Evolutionary conservation across 2,797 vertebrate genomes (phyloP), one percentile per base, ranked within the genome.

Genomic region (Myripristis jacobus): DNA sequence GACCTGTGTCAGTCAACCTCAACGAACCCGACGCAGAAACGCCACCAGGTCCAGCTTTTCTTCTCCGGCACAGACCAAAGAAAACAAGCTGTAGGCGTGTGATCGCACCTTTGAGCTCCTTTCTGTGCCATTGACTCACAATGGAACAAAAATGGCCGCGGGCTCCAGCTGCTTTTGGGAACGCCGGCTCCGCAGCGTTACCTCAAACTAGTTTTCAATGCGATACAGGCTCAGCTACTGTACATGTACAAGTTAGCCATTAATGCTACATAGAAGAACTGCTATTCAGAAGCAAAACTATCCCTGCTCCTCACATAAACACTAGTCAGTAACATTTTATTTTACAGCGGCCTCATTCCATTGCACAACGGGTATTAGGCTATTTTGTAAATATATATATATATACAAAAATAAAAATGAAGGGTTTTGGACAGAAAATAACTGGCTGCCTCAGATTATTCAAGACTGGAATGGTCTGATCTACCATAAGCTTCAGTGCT

Each of bases 191-290:
- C 36, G 9, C 50, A n/a, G 18, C 55, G 34, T 67, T 57, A 53
- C 64, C 4, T 18, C 51, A 71, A 73, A 60, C 46, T 44, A 46
- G 24, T 57, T 75, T 50, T 56, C n/a, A 62, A 21, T 34, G 62
- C 47, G 44, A 63, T 5, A 63, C 47, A 76, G 18, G 29, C 71
- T 80, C 51, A 75, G 65, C 75, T 79, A 77, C 77, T 67, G 36
- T 56, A 71, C 73, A 67, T n/a, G 64, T 66, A 73, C 77, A 73
- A 73, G 34, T 69, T 60, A 70, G 67, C 77, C 79, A 72, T 77
- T 81, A 76, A 73, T 91, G 76, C 83, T 54, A 65, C 84, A 87
- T 80, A 71, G 48, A 81, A 50, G 27, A 83, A 27, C 74, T 75
- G 72, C 62, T 75, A 51, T 69, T 68, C 60, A 77, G 61, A 82